Base-by-base conservation (phyloP, 2,888 invertebrate genomes). In the Erebia aethiops region DNA sequence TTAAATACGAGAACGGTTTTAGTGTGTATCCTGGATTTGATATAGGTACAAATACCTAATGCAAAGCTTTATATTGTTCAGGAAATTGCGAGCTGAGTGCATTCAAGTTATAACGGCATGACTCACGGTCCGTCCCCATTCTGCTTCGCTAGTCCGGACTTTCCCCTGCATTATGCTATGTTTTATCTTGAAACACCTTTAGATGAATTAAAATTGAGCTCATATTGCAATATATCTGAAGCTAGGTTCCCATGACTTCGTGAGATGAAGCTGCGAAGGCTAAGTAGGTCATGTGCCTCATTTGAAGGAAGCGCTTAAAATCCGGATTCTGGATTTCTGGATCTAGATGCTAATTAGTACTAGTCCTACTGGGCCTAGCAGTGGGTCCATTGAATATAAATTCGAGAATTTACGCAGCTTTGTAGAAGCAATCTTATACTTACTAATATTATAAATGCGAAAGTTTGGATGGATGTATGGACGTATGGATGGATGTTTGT, bases 121-220 rank as follows among this genome's bases (percentile, higher is more conserved):
- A 77, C 65, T 75, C 79, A 78, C 76, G 67, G 71, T 69, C 67
- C 76, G 86, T 69, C 79, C 86, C 77, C 84, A 84, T 87, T 87
- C 77, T 83, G 82, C 80, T 82, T 81, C 76, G 80, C 75, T 81
- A 81, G 78, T 74, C 74, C 77, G 77, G 74, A 84, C 86, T 87
- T 87, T 87, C 86, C 86, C 84, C 86, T 75, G 66, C 62, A 62
- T 43, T 16, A 54, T 35, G 49, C 60, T 16, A 43, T 68, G 46
- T 51, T 63, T 57, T 66, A 57, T 62, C 58, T 67, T 65, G 62
- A 71, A 70, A 52, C 58, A 62, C 66, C 52, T 69, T 56, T 71
- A 62, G 43, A 35, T 11, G 9, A 11, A 58, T 64, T 46, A 52
- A 5, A 67, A 64, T 65, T 64, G 60, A 65, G 58, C 21, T 64